A percentile compares a stretch with the other conserved stretches of the same genome.
phyloP scores from a whole-genome alignment of 2,797 vertebrate genomes.

The Knipowitschia caucasica region DNA sequence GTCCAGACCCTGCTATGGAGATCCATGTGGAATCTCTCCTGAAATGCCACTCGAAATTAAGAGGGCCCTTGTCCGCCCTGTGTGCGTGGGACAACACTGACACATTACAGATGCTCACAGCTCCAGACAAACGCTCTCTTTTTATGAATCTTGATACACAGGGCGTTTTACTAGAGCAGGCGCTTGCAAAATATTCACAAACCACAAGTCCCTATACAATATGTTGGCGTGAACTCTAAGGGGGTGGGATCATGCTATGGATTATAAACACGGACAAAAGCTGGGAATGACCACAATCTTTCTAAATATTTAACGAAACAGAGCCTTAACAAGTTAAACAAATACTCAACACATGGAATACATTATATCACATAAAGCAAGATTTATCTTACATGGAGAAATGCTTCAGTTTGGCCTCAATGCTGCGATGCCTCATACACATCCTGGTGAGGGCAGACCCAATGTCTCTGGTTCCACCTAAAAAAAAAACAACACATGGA shows the following conservation, averaged over 20 bases:
- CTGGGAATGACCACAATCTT: background rate
- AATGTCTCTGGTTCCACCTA: constrained; percentile 83
- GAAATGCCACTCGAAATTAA: constrained; percentile 72
- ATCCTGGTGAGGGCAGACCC: constrained; percentile 82
- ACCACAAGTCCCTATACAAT: constrained; percentile 12
- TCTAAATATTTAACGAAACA: constrained; percentile 12
- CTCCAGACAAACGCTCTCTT: constrained; percentile 49
- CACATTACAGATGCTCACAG: constrained; percentile 45
- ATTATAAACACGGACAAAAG: constrained; percentile 3
- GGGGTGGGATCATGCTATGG: constrained; percentile 17
- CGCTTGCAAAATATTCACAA: constrained; percentile 35
- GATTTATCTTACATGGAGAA: constrained; percentile 75
- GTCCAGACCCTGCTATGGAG: constrained; percentile 63
- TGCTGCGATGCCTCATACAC: constrained; percentile 84
- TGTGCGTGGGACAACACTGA: constrained; percentile 31
- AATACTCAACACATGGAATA: constrained; percentile 1
- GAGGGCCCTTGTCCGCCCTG: constrained; percentile 58
- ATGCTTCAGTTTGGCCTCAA: constrained; percentile 80
- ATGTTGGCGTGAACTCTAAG: constrained; percentile 10
- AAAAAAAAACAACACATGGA: constrained; percentile 28
- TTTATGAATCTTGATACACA: constrained; percentile 32
- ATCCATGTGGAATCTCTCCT: constrained; percentile 62
- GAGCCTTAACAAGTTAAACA: background rate
- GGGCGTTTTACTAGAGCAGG: constrained; percentile 20
- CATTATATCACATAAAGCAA: constrained; percentile 3